Percentiles rank a stretch among this genome's conserved stretches.
Evolutionary conservation across 2,113 vertebrate genomes (phyloP).

Genomic region (Sapayoa aenigma): DNA sequence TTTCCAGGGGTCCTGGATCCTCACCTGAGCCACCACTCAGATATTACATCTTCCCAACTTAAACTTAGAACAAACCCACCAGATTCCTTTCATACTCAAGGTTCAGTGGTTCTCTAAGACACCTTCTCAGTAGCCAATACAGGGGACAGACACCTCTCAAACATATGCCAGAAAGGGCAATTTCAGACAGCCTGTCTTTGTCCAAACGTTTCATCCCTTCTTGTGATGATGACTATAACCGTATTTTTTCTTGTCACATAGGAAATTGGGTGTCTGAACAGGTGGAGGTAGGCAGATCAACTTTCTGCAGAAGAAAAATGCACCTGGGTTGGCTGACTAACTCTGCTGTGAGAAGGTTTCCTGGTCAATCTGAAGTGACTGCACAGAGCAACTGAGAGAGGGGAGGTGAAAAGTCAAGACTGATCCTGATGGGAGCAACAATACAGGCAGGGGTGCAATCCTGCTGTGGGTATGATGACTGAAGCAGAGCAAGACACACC

Average conservation of each 20-base stretch:
- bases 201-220: neutral
- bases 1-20: neutral
- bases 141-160: neutral
- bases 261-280: neutral
- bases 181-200: neutral
- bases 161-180: neutral
- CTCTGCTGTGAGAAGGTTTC: neutral
- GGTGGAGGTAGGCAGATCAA: neutral
- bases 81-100: neutral
- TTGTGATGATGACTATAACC: neutral
- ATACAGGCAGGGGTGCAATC: neutral
- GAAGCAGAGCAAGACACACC: neutral
- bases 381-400: neutral
- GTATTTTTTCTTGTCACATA: neutral
- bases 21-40: neutral
- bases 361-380: neutral
- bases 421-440: neutral
- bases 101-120: neutral
- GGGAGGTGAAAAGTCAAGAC: neutral
- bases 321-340: neutral
- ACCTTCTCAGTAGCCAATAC: neutral
- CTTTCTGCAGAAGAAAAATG: neutral
- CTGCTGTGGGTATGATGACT: neutral
- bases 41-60: neutral
- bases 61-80: neutral